Base-by-base conservation (phyloP, 2,888 invertebrate genomes). In the Alloplasta piceator region DNA sequence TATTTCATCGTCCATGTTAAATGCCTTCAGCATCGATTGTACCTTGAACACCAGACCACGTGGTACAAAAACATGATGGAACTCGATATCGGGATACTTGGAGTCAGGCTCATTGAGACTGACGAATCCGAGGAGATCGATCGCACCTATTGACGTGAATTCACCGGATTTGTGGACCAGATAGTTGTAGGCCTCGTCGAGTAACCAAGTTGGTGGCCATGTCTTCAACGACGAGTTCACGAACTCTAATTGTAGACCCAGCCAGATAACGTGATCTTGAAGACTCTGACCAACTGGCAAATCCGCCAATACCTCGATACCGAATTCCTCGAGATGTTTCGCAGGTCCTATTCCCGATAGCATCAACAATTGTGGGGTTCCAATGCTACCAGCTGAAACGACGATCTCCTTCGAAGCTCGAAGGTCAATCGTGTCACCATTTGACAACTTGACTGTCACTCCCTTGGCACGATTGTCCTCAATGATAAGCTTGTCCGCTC, bases 341-440 rank as follows among this genome's bases (percentile, higher is more conserved):
- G 89, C 90, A 0, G 94, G 94, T 0, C 95, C 95, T 7, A 96
- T 93, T 0, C 96, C 96, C 0, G 95, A 95, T 10, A 96, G 90
- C 94, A 96, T 94, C 55, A 96, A 91, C 4, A 96, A 86, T 87
- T 96, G 95, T 0, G 96, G 95, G 1, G 94, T 94, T 84, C 94
- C 95, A 66, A 96, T 93, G 2, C 95, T 93, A 4, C 96, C 96
- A 0, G 94, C 95, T 7, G 95, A 94, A 5, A 96, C 86, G 75
- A 96, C 94, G 0, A 96, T 93, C 86, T 95, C 95, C 78, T 94
- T 94, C 9, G 92, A 92, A 5, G 94, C 95, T 61, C 83, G 86
- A 9, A 88, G 81, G 1, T 80, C 88, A 1, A 92, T 60, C 3
- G 82, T 82, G 63, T 84, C 85, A 0, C 90, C 91, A 12, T 87